Base-by-base conservation (phyloP, 2,888 invertebrate species). In the Cataglyphis altisquamis region DNA sequence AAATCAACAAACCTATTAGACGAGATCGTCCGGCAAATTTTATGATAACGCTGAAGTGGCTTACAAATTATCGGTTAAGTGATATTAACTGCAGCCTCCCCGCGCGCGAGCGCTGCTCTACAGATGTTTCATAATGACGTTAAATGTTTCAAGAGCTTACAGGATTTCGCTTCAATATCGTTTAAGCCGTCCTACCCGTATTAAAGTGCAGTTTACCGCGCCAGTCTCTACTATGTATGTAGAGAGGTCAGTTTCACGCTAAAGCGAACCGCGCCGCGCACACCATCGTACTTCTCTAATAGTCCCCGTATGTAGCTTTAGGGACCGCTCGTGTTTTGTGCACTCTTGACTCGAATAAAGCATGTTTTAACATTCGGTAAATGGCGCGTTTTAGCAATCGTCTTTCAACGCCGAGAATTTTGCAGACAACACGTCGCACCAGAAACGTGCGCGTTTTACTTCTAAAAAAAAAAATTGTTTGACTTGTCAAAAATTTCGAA, bases 151-250 rank as follows among this genome's bases (percentile, higher is more conserved):
- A 87, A 89, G 88, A 88, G 85, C 86, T 84, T 82, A 86, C 86
- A 84, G 84, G 87, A 86, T 85, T 89, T 87, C 88, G 89, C 89
- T 90, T 89, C 87, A 84, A 89, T 90, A 90, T 88, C 90, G 88
- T 77, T 90, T 90, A 90, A 90, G 85, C 86, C 85, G 86, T 77
- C 67, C 85, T 82, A 78, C 86, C 78, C 83, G 84, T 87, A 85
- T 86, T 90, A 90, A 90, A 90, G 90, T 90, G 90, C 90, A 90
- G 90, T 90, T 90, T 90, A 90, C 90, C 90, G 68, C 89, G 82
- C 84, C 87, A 73, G 82, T 84, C 87, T 83, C 87, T 83, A 83
- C 73, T 84, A 68, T 78, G 86, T 60, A 60, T 84, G 87, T 83
- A 87, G 89, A 85, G 85, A 88, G 90, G 89, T 90, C 90, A 90